Evolutionary conservation across 1,140 invertebrate species (phyloP).

Genomic region (Penaeus japonicus): DNA sequence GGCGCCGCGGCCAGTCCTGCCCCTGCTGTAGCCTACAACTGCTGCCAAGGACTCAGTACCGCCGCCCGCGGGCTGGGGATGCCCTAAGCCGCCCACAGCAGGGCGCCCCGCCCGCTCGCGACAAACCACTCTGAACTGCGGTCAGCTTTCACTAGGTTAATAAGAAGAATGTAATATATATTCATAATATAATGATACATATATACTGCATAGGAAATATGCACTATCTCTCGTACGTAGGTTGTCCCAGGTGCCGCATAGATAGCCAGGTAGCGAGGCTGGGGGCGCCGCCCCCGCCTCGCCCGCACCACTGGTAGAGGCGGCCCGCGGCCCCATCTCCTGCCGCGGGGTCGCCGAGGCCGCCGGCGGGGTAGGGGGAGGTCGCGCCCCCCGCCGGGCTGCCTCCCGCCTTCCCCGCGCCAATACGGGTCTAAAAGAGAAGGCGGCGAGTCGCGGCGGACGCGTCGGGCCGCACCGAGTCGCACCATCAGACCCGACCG

Average conservation of each 20-base stretch:
- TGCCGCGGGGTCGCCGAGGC: constrained; percentile 3
- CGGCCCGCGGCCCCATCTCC: background rate
- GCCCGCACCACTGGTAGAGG: background rate
- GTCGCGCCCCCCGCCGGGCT: background rate
- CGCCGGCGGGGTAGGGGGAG: constrained; percentile 8
- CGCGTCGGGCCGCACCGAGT: too few relatives aligned
- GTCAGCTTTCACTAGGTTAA: constrained; percentile 57
- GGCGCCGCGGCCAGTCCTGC: background rate
- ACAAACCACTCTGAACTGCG: constrained; percentile 50
- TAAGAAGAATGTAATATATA: constrained; percentile 57
- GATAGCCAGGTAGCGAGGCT: constrained; percentile 27
- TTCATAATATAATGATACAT: constrained; percentile 58
- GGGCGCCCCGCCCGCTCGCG: constrained; percentile 28
- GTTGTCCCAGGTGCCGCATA: constrained; percentile 47
- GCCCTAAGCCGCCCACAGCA: constrained; percentile 32
- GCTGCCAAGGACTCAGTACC: constrained; percentile 41
- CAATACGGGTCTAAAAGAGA: constrained; percentile 39
- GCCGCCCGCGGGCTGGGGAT: constrained; percentile 38
- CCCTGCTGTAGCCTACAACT: constrained; percentile 39
- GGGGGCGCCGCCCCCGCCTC: background rate
- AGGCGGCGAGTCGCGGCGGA: constrained; percentile 15
- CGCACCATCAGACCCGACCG: too few relatives aligned
- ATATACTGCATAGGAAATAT: constrained; percentile 58
- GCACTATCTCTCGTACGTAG: constrained; percentile 58
- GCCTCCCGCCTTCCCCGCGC: constrained; percentile 31